Conservation (phyloP, 2,797 vertebrate genomes). For the Sebastes melanostomus region DNA sequence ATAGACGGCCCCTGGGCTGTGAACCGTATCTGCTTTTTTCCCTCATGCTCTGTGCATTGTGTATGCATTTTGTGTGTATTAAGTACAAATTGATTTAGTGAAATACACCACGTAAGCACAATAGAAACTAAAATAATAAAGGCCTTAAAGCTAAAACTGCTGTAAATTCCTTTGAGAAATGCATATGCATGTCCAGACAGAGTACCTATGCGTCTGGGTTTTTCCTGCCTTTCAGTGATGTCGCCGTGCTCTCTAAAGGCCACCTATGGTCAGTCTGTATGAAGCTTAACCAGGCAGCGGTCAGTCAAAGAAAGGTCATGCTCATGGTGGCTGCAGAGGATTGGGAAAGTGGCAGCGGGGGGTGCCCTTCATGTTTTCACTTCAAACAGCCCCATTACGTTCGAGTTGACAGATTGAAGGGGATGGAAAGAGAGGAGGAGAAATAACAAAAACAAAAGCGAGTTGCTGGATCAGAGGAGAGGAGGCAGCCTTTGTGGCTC, state of each 20-base stretch:
- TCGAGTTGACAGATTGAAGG: constrained; percentile 49
- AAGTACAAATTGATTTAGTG: too few species aligned
- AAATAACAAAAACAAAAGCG: constrained; percentile 35
- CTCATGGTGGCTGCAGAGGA: constrained; percentile 50
- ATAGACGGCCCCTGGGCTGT: too few species aligned
- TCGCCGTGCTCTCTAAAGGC: constrained; percentile 48
- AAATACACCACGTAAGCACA: too few species aligned
- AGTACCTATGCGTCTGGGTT: neutral
- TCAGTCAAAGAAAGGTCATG: constrained; percentile 82
- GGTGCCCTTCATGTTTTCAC: constrained; percentile 75
- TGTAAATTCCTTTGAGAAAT: too few species aligned
- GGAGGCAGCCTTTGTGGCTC: neutral
- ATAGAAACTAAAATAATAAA: too few species aligned
- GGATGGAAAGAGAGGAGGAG: constrained; percentile 26
- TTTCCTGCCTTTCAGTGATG: constrained; percentile 4
- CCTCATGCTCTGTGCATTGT: too few species aligned
- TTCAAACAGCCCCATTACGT: constrained; percentile 68
- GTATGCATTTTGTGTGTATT: too few species aligned
- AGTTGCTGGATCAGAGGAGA: neutral
- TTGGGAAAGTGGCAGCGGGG: constrained; percentile 44
- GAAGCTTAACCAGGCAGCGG: constrained; percentile 58
- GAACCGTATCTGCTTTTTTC: too few species aligned
- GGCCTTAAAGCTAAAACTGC: too few species aligned
- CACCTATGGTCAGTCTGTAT: constrained; percentile 56
- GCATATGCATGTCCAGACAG: neutral